Evolutionary conservation across 2,888 invertebrate genomes (phyloP).

Genomic region (Rhynchonema sp.): DNA sequence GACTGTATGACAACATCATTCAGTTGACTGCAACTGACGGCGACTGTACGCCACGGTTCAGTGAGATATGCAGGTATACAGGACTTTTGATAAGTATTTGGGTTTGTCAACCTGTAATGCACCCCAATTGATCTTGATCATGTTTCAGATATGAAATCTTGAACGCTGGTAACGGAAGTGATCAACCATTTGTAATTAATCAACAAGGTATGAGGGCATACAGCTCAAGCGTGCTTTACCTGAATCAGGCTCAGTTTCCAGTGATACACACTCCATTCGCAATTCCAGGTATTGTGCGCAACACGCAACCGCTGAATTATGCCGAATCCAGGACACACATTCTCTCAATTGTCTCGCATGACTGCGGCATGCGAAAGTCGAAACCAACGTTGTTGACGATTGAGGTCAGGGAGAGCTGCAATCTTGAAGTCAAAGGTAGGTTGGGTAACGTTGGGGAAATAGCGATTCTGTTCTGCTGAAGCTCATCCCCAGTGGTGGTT

Average conservation of each 20-base stretch:
- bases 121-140: too few relatives aligned
- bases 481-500: too few relatives aligned
- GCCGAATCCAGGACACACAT: conserved; percentile 85
- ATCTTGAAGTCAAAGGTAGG: conserved; percentile 53
- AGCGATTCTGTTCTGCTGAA: too few relatives aligned
- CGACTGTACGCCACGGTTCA: conserved; percentile 82
- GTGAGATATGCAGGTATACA: conserved; percentile 89
- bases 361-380: conserved; percentile 56
- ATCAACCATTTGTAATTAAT: conserved; percentile 25
- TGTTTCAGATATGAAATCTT: conserved; percentile 92
- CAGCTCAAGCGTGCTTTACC: too few relatives aligned
- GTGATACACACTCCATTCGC: not conserved
- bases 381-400: conserved; percentile 87
- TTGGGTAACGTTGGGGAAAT: too few relatives aligned
- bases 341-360: conserved; percentile 81
- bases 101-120: too few relatives aligned
- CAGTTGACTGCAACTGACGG: conserved; percentile 67
- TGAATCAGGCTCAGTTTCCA: too few relatives aligned
- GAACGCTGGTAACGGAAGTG: conserved; percentile 31
- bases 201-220: conserved; percentile 34
- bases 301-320: conserved; percentile 77
- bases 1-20: not conserved
- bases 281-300: conserved; percentile 48
- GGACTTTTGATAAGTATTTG: too few relatives aligned
- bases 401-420: conserved; percentile 62